Evolutionary conservation across 1,140 invertebrate genomes (phyloP), one percentile per base, ranked within the genome.

Genomic region (Anadara kagoshimensis): DNA sequence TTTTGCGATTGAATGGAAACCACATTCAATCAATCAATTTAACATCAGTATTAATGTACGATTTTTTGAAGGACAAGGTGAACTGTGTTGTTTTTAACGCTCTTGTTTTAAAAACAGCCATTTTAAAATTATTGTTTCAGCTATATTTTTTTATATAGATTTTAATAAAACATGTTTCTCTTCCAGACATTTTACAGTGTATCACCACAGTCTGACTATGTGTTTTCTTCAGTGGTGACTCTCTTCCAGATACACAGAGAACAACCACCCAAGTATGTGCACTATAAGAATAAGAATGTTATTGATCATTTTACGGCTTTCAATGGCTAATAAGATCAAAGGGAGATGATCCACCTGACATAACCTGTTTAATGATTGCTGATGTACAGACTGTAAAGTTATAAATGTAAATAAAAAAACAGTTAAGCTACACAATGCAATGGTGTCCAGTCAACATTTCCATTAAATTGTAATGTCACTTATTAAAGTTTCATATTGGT

Each of bases 161-260:
- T 16, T 1, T n/a, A 5, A 4, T 49, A n/a, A 49, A 49, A 49
- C n/a, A 16, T 49, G 7, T 69, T 44, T 16, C 24, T 58, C 41
- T 82, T 83, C 24, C 92, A 94, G 83, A 92, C 97, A 53, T 93
- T 93, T 89, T 94, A 97, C 86, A 89, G 94, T 1, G 92, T 92
- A 78, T 92, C 93, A 82, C 88, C 92, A 49, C 93, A 96, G 79
- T 94, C 95, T 62, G 96, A 98, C 90, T 98, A 98, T 87, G 91
- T 94, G 53, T 86, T 88, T 82, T 76, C 91, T 41, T 92, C 94
- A 68, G 87, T 99, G 3, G 94, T 95, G 49, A 96, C 97, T 0
- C 92, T 98, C 67, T 96, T 98, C 87, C 94, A 98, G 90, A 94
- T 99, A 69, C 97, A 99, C 90, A 92, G 93, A 71, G 92, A 94